Evolutionary conservation across 1,140 invertebrate genomes (phyloP), one percentile per base, ranked within the genome.

Genomic region (Lasioglossum albipes): DNA sequence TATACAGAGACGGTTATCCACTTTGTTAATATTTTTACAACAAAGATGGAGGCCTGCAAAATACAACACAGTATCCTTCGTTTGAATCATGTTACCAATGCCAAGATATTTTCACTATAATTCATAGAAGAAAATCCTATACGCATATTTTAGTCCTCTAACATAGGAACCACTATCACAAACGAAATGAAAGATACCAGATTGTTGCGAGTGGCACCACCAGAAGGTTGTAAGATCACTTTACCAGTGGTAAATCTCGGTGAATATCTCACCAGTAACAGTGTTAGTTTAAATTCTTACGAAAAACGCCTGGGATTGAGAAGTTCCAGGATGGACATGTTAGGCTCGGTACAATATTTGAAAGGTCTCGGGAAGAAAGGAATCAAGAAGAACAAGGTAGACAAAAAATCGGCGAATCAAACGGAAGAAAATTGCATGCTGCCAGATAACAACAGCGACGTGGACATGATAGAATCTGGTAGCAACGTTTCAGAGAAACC

Each of bases 21-120:
- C 95, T 65, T 93, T 98, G 27, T 94, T 98, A n/a, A 93, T 94
- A 75, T 97, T 96, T 90, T 94, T 99, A 69, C 95, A 96, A 87
- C 94, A 95, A 82, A 95, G 97, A 85, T 99, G 98, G 96, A 95
- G 94, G 90, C 91, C 93, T 92, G 69, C 91, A 87, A 85, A 93
- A 94, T 87, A 91, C 92, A 85, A 94, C 93, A 91, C 90, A 93
- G 94, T 95, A 95, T 94, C 93, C 93, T 94, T 94, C 1, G 16
- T 59, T 66, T 12, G 59, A 59, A 79, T 16, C 59, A 66, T 7
- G 36, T 20, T 16, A 20, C 59, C 16, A 45, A 75, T 49, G n/a
- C 68, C 42, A 64, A 27, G 67, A n/a, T 78, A n/a, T 68, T 73
- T 13, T 45, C 74, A 52, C 75, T 83, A 49, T n/a, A 61, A 59